Base-by-base conservation (phyloP, 2,113 vertebrate genomes). In the Canis aureus region DNA sequence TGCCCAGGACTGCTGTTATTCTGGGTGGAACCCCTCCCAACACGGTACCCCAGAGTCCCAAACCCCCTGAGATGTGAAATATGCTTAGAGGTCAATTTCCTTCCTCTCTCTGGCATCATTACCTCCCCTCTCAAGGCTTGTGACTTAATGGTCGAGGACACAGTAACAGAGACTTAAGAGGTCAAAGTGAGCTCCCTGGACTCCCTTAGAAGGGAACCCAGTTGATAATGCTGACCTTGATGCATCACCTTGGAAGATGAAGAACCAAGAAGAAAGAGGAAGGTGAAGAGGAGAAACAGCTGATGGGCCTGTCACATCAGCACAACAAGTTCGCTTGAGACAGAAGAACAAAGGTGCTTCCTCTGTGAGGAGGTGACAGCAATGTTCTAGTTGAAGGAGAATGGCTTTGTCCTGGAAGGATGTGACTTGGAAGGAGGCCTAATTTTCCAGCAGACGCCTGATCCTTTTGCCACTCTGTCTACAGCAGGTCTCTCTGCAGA, bases 351-450 rank as follows among this genome's bases (percentile, higher is more conserved):
- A 87, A 2, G 11, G 60, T 19, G n/a, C 17, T 23, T 85, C 73
- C 92, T 62, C 86, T 87, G 76, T 64, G 64, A 23, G 62, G 29
- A 89, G 38, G 64, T 71, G 89, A 95, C 89, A 80, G n/a, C 8
- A 16, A 51, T 12, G 60, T 62, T 71, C 88, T 32, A 94, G 27
- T 17, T 27, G 3, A 67, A 97, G 95, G 85, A 90, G 43, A 87
- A 71, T 5, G 0, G 84, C 80, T 89, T 82, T 97, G 98, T 98
- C 98, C 89, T 92, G 5, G 38, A 62, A 95, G 73, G 57, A 94
- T 57, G 2, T 82, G 25, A 84, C 67, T 87, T 92, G 92, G 93
- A 59, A 0, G 53, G 93, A 83, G 81, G 96, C 88, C 85, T 69
- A 32, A 38, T 51, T 83, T 79, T 83, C 94, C 57, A 97, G 97